Conservation (phyloP, 2,113 vertebrate species). For the Indri indri region DNA sequence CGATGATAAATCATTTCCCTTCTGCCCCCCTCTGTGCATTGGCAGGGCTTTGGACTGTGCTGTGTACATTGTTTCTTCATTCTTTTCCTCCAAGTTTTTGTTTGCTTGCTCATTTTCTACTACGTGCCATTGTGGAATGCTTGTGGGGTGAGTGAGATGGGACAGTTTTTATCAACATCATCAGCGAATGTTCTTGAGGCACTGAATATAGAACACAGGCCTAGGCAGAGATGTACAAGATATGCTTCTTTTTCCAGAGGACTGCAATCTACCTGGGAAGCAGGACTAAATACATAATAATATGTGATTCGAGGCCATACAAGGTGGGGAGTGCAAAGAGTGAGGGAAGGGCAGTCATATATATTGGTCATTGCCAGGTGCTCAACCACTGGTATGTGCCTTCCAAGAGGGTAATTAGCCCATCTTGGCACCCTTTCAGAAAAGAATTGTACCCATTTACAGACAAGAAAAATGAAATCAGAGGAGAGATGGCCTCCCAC, state of each 20-base stretch:
- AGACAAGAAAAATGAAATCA: neutral
- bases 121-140: neutral
- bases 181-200: neutral
- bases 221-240: neutral
- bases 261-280: neutral
- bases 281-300: neutral
- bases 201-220: neutral
- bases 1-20: neutral
- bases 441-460: neutral
- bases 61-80: neutral
- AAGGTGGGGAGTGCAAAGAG: too few relatives aligned
- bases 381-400: neutral
- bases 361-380: fast-evolving
- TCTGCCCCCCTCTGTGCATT: neutral
- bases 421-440: neutral
- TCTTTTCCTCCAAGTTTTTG: neutral
- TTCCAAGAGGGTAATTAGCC: too few relatives aligned
- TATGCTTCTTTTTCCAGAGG: neutral
- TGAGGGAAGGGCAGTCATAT: fast-evolving
- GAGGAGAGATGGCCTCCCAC: neutral
- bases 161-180: neutral
- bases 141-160: too few relatives aligned
- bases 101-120: neutral
- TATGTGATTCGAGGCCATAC: neutral
- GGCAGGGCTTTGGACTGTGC: neutral